Evolutionary conservation across 2,888 invertebrate genomes (phyloP).

Genomic region (Cataglyphis altisquamis): DNA sequence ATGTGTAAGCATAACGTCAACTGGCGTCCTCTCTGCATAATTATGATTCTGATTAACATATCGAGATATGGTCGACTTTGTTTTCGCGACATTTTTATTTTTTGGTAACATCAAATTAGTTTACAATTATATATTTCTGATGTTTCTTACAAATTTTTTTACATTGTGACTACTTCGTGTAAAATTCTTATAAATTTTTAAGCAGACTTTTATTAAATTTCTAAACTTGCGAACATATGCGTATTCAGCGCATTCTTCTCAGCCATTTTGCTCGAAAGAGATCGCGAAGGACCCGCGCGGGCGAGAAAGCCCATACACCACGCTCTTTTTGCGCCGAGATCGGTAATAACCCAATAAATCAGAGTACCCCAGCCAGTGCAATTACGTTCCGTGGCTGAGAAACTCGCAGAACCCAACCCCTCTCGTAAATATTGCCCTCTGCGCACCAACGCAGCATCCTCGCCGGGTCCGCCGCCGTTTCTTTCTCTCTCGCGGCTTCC

Average conservation of each 20-base stretch:
- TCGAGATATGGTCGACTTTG: not conserved
- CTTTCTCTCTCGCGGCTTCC: slow-evolving; percentile 60
- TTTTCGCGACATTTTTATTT: not conserved
- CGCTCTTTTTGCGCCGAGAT: slow-evolving; percentile 79
- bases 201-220: not conserved
- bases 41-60: slow-evolving; percentile 6
- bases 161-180: not conserved
- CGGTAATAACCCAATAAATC: slow-evolving; percentile 86
- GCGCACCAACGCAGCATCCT: slow-evolving; percentile 71
- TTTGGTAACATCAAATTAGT: not conserved
- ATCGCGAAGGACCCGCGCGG: slow-evolving; percentile 48
- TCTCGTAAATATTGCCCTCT: slow-evolving; percentile 84
- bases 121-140: not conserved
- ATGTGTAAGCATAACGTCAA: slow-evolving; percentile 56
- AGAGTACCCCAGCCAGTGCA: slow-evolving; percentile 83
- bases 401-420: slow-evolving; percentile 81
- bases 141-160: not conserved
- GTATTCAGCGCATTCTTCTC: slow-evolving; percentile 11
- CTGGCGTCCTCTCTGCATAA: slow-evolving; percentile 35
- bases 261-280: slow-evolving; percentile 55
- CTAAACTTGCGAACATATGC: not conserved
- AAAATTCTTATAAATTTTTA: not conserved
- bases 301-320: slow-evolving; percentile 76
- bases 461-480: slow-evolving; percentile 41
- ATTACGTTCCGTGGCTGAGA: slow-evolving; percentile 81